Conservation (phyloP, 2,797 vertebrate genomes). For the Macropus fuliginosus region DNA sequence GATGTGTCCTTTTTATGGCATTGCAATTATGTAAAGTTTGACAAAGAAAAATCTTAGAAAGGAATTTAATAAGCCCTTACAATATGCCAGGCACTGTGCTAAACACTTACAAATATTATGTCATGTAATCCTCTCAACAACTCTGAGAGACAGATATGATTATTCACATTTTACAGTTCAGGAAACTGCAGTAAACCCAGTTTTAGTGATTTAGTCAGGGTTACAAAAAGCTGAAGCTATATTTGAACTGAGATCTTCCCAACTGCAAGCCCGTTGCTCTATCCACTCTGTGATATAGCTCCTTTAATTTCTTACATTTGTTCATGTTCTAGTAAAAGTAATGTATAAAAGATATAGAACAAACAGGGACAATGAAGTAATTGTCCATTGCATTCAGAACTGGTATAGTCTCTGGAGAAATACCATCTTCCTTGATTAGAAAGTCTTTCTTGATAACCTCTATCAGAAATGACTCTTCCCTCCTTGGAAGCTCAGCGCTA, state of each 20-base stretch:
- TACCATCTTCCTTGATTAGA: neutral
- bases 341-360: conserved; percentile 12
- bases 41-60: conserved; percentile 25
- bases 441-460: neutral
- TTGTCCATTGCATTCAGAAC: neutral
- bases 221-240: neutral
- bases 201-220: neutral
- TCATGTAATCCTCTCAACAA: neutral
- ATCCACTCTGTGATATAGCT: neutral
- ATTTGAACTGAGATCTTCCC: neutral
- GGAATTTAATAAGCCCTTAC: neutral
- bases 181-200: neutral
- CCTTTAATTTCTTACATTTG: neutral
- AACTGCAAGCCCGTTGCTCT: neutral
- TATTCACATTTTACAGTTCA: neutral
- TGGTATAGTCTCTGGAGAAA: neutral
- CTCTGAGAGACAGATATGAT: neutral
- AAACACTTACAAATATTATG: neutral
- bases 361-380: conserved; percentile 27
- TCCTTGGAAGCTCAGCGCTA: neutral
- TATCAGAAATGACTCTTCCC: neutral
- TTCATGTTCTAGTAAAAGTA: neutral
- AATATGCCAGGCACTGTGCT: neutral
- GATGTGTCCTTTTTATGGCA: neutral
- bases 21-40: conserved; percentile 9